Evolutionary conservation across 2,113 vertebrate genomes (phyloP), one percentile per base, ranked within the genome.

Genomic region (Cyanoramphus novaezelandiae): DNA sequence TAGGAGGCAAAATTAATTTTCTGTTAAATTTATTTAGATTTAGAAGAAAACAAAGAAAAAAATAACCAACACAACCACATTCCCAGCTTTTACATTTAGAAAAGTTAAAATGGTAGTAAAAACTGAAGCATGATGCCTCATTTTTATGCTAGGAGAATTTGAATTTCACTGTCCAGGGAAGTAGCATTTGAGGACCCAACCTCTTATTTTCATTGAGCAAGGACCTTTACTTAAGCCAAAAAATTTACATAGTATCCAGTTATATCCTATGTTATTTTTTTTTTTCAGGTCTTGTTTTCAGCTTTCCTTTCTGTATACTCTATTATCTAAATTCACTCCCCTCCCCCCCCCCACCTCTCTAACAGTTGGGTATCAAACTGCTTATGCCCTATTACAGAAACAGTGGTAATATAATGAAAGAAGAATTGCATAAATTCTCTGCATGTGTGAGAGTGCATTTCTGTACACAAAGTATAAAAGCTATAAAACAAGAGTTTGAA

Each of bases 321-420:
- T 46, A 3, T 70, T 79, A 27, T 43, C 29, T 68, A 60, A 82
- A 82, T 78, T 84, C 60, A 77, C 9, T 4, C 27, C 7, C 5
- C 5, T 9, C 6, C 14, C 8, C 5, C 5, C 10, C 6, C 14
- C 8, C 5, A 60, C 2, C 2, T 3, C 20, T 52, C 0, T 0
- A 79, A 65, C 2, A 57, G 7, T 27, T 55, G 31, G 23, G 27
- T 79, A 9, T 68, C 35, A 69, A 71, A 75, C 75, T 82, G 60
- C 35, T 87, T 60, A 57, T 3, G 5, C n/a, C 6, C 1, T 64
- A 11, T 57, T 44, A 82, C 12, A 74, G 46, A 90, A 79, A 27
- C 4, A 46, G 7, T 69, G 21, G 24, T 35, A 19, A 37, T 20
- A 43, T 24, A 79, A 88, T 35, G 28, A 77, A 29, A 63, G 29